A percentile compares a stretch with the other conserved stretches of the same genome.
These are phyloP conservation scores for Puntigrus tetrazona DNA, from an alignment of 2,113 vertebrate genomes.

Conservation along the genomic window DNA sequence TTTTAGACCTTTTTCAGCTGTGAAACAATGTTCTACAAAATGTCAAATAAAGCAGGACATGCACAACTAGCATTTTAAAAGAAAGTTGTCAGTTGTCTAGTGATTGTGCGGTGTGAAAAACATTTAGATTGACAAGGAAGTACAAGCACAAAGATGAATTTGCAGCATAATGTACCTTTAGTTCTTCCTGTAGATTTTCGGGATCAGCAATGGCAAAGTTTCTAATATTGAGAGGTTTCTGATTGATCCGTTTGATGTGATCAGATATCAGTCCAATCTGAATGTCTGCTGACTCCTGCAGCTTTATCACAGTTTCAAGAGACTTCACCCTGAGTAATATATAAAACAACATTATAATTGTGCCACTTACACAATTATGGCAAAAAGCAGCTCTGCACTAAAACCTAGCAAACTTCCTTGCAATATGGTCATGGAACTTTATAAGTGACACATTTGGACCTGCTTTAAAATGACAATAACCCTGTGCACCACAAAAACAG, in stretches of 20 bases:
- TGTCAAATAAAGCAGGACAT: not conserved
- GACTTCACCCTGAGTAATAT: slow-evolving; percentile 73
- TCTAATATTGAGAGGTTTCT: slow-evolving; percentile 67
- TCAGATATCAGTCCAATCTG: slow-evolving; percentile 66
- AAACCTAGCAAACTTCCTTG: not conserved
- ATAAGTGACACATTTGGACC: not conserved
- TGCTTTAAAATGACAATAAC: not conserved
- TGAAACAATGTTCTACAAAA: not conserved
- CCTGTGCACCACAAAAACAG: not conserved
- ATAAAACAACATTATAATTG: not conserved
- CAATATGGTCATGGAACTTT: not conserved
- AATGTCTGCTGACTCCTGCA: slow-evolving; percentile 73
- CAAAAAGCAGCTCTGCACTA: not conserved
- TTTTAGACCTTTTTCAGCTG: not conserved
- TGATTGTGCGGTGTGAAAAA: not conserved
- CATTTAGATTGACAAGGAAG: not conserved
- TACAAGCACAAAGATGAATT: not conserved
- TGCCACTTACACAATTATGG: not conserved
- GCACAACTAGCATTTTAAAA: not conserved
- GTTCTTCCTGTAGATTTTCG: slow-evolving; percentile 51
- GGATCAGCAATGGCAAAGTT: slow-evolving; percentile 65
- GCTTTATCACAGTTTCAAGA: slow-evolving; percentile 68
- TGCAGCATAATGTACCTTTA: slow-evolving; percentile 62
- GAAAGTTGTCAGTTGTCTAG: not conserved
- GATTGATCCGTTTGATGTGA: slow-evolving; percentile 65